phyloP scores from a whole-genome alignment of 2,113 vertebrate genomes.

The Nesospiza acunhae region DNA sequence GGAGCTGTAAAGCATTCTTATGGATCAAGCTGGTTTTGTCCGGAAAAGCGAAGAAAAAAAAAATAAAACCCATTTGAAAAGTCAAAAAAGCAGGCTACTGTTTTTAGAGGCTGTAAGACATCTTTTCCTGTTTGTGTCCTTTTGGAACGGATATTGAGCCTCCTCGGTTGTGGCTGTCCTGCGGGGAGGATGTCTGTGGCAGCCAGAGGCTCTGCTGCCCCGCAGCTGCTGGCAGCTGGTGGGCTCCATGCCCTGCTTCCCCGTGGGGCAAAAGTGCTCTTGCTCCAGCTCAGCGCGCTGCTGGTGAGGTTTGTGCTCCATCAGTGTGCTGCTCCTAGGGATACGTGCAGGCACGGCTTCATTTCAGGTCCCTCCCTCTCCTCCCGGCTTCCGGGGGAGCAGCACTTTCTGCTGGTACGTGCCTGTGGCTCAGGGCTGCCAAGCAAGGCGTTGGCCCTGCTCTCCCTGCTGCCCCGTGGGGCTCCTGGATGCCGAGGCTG shows the following conservation, averaged over 20 bases:
- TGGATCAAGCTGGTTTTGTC: background rate
- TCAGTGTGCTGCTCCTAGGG: background rate
- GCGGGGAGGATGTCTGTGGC: background rate
- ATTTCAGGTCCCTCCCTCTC: slow-evolving; percentile 1
- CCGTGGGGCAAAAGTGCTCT: fast-evolving
- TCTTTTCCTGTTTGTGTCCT: slow-evolving; percentile 9
- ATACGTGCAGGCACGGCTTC: background rate
- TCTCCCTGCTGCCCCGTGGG: background rate
- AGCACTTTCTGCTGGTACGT: background rate
- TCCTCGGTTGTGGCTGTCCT: background rate
- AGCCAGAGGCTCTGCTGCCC: background rate
- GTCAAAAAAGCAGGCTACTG: background rate
- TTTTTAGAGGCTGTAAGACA: background rate
- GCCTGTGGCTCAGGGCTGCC: background rate
- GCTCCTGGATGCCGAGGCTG: background rate
- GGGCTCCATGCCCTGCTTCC: background rate
- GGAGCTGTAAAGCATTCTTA: background rate
- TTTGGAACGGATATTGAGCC: background rate
- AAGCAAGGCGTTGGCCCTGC: background rate
- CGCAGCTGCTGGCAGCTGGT: background rate
- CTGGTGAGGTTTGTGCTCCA: background rate
- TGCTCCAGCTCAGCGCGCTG: background rate
- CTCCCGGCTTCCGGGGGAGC: background rate
- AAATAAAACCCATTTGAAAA: background rate
- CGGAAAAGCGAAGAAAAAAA: background rate